Evolutionary conservation across 2,888 invertebrate genomes (phyloP).

Genomic region (Oscheius sp.): DNA sequence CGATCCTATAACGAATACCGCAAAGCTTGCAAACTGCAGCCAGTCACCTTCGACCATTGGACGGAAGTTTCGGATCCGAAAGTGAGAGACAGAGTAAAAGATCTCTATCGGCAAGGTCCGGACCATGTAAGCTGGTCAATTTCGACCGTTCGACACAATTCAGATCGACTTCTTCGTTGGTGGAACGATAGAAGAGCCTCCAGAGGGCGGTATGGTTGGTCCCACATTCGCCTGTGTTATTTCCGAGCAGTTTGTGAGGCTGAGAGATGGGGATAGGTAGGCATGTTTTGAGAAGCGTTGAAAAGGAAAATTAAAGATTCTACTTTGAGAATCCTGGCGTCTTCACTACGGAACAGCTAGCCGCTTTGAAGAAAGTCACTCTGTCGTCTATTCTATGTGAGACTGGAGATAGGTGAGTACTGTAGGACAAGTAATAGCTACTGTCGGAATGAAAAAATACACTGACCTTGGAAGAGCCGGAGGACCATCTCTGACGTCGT

Average conservation of each 20-base stretch:
- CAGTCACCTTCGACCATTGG: slow-evolving; percentile 76
- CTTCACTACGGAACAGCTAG: slow-evolving; percentile 63
- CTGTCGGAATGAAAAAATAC: no score
- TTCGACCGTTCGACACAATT: neutral
- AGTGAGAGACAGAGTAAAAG: slow-evolving; percentile 63
- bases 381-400: slow-evolving; percentile 55
- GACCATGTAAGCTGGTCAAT: slow-evolving; percentile 42
- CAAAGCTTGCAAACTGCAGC: slow-evolving; percentile 85
- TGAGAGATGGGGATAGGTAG: slow-evolving; percentile 76
- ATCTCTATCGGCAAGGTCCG: slow-evolving; percentile 54
- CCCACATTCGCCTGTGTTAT: slow-evolving; percentile 76
- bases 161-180: slow-evolving; percentile 76
- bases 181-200: slow-evolving; percentile 75
- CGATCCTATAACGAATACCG: slow-evolving; percentile 87
- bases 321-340: slow-evolving; percentile 63
- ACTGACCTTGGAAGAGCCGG: no score
- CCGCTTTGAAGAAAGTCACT: slow-evolving; percentile 47
- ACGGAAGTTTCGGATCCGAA: slow-evolving; percentile 64
- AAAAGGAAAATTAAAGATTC: slow-evolving; percentile 47
- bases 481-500: no score
- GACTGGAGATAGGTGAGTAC: slow-evolving; percentile 55
- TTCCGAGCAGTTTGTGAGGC: slow-evolving; percentile 75
- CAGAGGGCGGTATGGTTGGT: slow-evolving; percentile 75
- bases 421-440: no score
- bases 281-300: neutral